Evolutionary conservation across 2,888 invertebrate genomes (phyloP), one percentile per base, ranked within the genome.

Genomic region (Taenaris catops): DNA sequence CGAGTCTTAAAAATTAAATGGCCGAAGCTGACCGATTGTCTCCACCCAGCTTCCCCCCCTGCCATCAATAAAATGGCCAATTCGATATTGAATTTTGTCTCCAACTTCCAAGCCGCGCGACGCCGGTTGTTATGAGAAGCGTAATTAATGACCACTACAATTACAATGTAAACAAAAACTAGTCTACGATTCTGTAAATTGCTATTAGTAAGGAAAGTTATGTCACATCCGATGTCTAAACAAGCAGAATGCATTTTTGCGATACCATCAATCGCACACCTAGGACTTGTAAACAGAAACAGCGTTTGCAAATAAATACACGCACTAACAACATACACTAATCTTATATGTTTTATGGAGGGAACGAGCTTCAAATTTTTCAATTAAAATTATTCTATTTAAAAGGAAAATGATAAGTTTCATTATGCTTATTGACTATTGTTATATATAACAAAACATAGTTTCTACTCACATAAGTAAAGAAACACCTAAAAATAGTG

Each of bases 61-160:
- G 75, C 76, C 83, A 83, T 87, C 86, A 83, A 87, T 87, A 87
- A 87, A 87, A 87, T 87, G 87, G 86, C 87, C 83, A 87, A 84
- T 80, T 84, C 84, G 75, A 74, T 86, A 84, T 83, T 81, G 86
- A 81, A 83, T 84, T 86, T 84, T 81, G 74, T 80, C 66, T 65
- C 63, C 63, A 80, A 81, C 72, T 75, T 58, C 57, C 74, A 75
- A 68, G 83, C 73, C 81, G 79, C 80, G 80, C 78, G 78, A 70
- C 69, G 84, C 80, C 83, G 83, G 83, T 76, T 72, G 72, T 68
- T 74, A 71, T 64, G 63, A 57, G 67, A 70, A 64, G 62, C 73
- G 65, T 70, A 73, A 74, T 71, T 66, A 72, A 59, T 70, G 59
- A 72, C 65, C 65, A 67, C 63, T 66, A 70, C 59, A 64, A 62